Conservation (phyloP, 2,113 vertebrate genomes). For the Pelmatolapia mariae region DNA sequence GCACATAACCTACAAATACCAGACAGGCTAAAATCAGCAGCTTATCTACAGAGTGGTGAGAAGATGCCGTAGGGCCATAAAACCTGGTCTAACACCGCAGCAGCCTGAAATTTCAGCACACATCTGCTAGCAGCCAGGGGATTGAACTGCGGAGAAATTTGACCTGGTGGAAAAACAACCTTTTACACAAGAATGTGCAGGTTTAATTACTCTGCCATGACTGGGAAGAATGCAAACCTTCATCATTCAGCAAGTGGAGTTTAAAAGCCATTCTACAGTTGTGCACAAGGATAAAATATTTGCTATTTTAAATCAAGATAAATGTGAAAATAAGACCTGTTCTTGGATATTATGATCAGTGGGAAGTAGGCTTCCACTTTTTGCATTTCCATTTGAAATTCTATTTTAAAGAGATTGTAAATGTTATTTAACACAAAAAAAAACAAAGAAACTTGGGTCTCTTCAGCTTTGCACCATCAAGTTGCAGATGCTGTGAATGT, state of each 20-base stretch:
- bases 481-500: neutral
- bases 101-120: neutral
- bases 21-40: neutral
- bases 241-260: neutral
- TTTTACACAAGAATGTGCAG: slow-evolving; percentile 19
- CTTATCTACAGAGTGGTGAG: neutral
- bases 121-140: neutral
- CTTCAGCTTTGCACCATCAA: neutral
- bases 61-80: neutral
- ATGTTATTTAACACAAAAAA: neutral
- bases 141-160: neutral
- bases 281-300: neutral
- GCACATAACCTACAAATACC: neutral
- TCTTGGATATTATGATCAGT: neutral
- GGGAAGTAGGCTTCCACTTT: neutral
- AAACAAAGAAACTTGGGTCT: neutral
- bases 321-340: neutral
- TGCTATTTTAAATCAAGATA: neutral
- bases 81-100: neutral
- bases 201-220: neutral
- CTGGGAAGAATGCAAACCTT: neutral
- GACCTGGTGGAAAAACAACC: neutral
- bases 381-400: neutral
- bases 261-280: neutral
- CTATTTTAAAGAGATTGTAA: neutral